Base-by-base conservation (phyloP, 1,140 invertebrate genomes). In the Helicoverpa armigera region DNA sequence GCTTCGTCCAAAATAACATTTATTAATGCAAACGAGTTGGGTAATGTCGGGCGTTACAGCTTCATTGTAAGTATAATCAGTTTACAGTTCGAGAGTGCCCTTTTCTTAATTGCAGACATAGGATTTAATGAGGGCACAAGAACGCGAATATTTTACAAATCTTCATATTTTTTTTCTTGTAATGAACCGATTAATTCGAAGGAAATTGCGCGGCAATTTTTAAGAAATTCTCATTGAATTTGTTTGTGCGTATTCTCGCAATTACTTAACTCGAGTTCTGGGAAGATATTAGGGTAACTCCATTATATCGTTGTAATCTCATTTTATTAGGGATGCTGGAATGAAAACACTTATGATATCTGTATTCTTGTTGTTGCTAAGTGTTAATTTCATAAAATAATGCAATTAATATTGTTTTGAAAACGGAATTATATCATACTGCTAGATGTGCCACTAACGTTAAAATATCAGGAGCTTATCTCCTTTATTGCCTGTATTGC, bases 41-140 rank as follows among this genome's bases (percentile, higher is more conserved):
- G 80, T 87, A 87, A 87, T 87, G 83, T 85, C 74, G 85, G 85
- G 85, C 88, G 85, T 91, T 90, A 91, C 89, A 82, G 86, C 88
- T 91, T 90, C 88, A 92, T 91, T 92, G 86, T 87, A 83, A 87
- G 87, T 84, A 87, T 90, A 91, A 90, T 91, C 90, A 89, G 87
- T 89, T 89, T 85, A 87, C 83, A 76, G 82, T 84, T 87, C 79
- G 81, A 77, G 72, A 87, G 84, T 85, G 83, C 87, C 87, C 86
- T 87, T 89, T 90, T 85, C 88, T 88, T 92, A 92, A 92, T 92
- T 91, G 86, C 87, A 86, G 81, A 75, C 87, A 85, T 86, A 88
- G 88, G 89, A 92, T 89, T 91, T 92, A 89, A 89, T 87, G 89
- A 88, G 85, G 87, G 86, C 79, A 79, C 85, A 86, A 89, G 78